Evolutionary conservation across 2,113 vertebrate species (phyloP).

Genomic region (Sakesphorus luctuosus): DNA sequence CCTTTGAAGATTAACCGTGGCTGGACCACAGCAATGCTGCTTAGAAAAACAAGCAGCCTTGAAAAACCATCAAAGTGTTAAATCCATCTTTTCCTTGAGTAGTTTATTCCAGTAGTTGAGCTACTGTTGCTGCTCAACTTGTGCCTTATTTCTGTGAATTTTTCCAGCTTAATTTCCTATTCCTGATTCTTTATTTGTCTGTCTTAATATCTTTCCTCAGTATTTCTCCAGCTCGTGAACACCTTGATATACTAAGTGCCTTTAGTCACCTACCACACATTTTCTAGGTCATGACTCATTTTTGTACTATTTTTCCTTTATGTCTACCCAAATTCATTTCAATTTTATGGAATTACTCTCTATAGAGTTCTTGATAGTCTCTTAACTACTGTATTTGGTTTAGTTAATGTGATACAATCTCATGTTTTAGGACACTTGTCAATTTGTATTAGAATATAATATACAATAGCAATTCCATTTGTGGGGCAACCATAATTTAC

Average conservation of each 20-base stretch:
- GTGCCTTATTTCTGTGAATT: not conserved
- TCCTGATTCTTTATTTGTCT: not conserved
- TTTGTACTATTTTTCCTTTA: not conserved
- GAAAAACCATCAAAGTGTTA: not conserved
- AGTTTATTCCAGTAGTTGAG: not conserved
- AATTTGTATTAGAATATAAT: not conserved
- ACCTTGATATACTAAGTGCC: not conserved
- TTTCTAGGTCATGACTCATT: not conserved
- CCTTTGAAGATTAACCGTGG: not conserved
- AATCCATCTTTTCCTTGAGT: not conserved
- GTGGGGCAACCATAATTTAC: not conserved
- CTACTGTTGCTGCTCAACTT: not conserved
- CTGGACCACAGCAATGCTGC: not conserved
- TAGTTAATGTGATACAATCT: not conserved
- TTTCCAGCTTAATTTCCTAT: not conserved
- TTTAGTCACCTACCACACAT: not conserved
- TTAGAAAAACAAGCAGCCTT: not conserved
- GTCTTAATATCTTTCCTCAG: not conserved
- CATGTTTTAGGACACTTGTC: not conserved
- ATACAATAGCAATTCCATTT: not conserved
- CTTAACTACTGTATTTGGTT: not conserved
- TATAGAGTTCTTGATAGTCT: not conserved
- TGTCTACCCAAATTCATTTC: not conserved
- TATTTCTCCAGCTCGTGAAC: not conserved
- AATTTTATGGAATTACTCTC: not conserved